phyloP scores from a whole-genome alignment of 2,113 vertebrate species.

The Sylvicapra grimmia region DNA sequence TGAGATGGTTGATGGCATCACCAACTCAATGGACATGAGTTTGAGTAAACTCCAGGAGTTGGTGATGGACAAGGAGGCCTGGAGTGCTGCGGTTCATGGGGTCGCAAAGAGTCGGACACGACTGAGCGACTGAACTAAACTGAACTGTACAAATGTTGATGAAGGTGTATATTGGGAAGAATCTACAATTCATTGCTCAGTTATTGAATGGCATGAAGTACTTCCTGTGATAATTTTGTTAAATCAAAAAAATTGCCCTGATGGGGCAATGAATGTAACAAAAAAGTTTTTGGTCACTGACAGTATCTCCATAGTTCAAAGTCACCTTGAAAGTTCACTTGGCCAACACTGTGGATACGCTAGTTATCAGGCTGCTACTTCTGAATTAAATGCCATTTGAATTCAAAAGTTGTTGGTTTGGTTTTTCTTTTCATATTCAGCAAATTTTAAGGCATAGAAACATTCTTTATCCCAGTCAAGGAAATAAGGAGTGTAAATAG shows the following conservation, averaged over 20 bases:
- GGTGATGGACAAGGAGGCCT: background rate
- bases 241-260: background rate
- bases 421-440: background rate
- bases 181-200: background rate
- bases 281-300: background rate
- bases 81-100: background rate
- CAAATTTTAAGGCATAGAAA: background rate
- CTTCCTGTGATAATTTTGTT: background rate
- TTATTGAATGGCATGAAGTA: background rate
- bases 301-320: background rate
- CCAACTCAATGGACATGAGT: background rate
- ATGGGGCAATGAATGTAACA: background rate
- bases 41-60: background rate
- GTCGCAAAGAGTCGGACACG: accelerated
- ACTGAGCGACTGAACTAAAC: accelerated
- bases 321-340: background rate
- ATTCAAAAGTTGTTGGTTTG: background rate
- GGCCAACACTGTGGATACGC: background rate
- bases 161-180: background rate
- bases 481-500: background rate
- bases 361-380: background rate
- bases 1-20: background rate
- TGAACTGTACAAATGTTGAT: background rate
- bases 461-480: background rate
- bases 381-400: background rate